Conservation (phyloP, 2,888 invertebrate genomes). For the Sthenelais limicola region DNA sequence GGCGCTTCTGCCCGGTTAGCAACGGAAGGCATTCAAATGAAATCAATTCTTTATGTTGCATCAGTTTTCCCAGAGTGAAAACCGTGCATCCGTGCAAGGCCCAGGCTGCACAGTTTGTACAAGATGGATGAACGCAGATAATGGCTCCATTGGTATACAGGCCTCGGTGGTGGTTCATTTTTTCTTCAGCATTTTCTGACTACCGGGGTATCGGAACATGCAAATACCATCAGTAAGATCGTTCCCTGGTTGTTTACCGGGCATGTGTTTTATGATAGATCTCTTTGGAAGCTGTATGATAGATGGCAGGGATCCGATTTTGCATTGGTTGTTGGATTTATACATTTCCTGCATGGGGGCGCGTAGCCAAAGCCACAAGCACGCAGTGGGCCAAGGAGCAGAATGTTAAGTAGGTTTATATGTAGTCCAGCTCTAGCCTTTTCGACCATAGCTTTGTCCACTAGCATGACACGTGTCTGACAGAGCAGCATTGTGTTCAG, state of each 20-base stretch:
- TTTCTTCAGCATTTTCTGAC: too few relatives aligned
- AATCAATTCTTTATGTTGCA: constrained; percentile 11
- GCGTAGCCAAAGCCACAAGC: too few relatives aligned
- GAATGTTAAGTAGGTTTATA: too few relatives aligned
- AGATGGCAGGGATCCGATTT: constrained; percentile 1
- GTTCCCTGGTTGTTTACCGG: not conserved
- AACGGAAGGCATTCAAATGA: constrained; percentile 26
- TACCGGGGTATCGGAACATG: constrained; percentile 10
- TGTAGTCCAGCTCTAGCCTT: too few relatives aligned
- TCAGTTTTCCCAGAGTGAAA: too few relatives aligned
- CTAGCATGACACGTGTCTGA: too few relatives aligned
- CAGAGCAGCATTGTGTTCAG: too few relatives aligned
- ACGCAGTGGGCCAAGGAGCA: too few relatives aligned
- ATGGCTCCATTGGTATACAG: too few relatives aligned
- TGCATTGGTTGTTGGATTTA: not conserved
- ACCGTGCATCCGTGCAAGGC: not conserved
- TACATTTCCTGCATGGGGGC: constrained; percentile 13
- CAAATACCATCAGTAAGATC: constrained; percentile 9
- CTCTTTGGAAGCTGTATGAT: not conserved
- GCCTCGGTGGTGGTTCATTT: too few relatives aligned
- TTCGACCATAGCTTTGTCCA: too few relatives aligned
- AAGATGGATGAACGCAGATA: too few relatives aligned
- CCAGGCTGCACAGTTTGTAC: not conserved
- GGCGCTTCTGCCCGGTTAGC: not conserved
- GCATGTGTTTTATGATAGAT: not conserved